Evolutionary conservation across 2,113 vertebrate genomes (phyloP), one percentile per base, ranked within the genome.

Genomic region (Mirounga angustirostris): DNA sequence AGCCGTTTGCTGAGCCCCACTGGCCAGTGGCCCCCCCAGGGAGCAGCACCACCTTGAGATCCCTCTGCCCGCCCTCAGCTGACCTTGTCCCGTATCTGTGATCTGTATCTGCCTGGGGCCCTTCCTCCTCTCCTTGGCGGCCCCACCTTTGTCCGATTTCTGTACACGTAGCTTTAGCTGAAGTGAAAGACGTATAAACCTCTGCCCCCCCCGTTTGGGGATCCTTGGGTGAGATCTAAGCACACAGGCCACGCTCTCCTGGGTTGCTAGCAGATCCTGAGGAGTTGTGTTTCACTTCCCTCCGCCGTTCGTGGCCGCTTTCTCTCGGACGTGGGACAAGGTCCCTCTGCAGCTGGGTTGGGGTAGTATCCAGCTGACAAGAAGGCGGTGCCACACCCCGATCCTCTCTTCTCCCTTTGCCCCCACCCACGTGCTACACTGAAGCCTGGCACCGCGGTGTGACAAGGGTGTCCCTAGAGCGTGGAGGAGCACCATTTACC

Each of bases 361-460:
- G 74, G 63, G 50, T 24, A 36, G 6, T 10, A 50, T 2, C 40
- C 36, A 5, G 16, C 11, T 54, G 71, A 22, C 18, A 7, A 50
- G 59, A 69, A 21, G 61, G 63, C 1, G 1, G 18, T 1, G 40
- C 3, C 7, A 5, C 1, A 7, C 4, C 14, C 50, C 0, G 0
- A 2, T 18, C 9, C 26, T 76, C 21, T 43, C 43, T 65, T 10
- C 36, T 74, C 26, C 69, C 33, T 58, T 54, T 26, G 11, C 0
- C 12, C 19, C 7, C 18, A 22, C 36, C 16, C 18, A 1, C 0
- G 2, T n/a, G 58, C 46, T 50, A 0, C 10, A 1, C 16, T 11
- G 73, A 52, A 80, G 28, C 33, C 22, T 3, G n/a, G 28, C 4
- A 9, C 58, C 15, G 52, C 0, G 2, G 33, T 11, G 61, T 46